Conservation (phyloP, 2,113 vertebrate genomes). For the Hippocampus barbouri region DNA sequence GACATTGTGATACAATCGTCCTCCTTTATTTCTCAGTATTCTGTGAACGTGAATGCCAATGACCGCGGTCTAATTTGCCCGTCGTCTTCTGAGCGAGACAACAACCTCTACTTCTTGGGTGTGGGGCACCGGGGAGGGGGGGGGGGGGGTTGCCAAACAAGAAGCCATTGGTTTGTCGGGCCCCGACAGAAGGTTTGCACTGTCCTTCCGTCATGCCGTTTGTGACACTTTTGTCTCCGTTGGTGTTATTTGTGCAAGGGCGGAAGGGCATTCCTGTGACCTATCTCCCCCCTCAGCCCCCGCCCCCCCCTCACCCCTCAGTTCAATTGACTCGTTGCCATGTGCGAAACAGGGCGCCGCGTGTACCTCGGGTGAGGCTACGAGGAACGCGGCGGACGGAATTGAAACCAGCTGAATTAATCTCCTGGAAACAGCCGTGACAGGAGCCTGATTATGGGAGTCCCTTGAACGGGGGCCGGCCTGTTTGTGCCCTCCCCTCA, state of each 20-base stretch:
- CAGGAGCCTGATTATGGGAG: conserved; percentile 75
- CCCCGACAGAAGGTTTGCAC: too few species aligned
- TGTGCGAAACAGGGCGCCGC: conserved; percentile 66
- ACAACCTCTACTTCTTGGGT: too few species aligned
- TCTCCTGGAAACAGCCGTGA: conserved; percentile 72
- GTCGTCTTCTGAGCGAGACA: too few species aligned
- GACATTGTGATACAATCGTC: too few species aligned
- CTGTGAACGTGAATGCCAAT: too few species aligned
- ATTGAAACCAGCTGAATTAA: conserved; percentile 76
- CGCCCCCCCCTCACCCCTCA: conserved; percentile 43
- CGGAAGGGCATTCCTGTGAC: conserved; percentile 42
- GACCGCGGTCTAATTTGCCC: too few species aligned
- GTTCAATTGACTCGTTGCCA: conserved; percentile 68
- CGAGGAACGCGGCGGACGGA: conserved; percentile 52
- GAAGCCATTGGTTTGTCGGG: not conserved
- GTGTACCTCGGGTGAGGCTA: conserved; percentile 49
- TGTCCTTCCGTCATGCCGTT: not conserved
- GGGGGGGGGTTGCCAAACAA: not conserved
- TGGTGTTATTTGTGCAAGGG: conserved; percentile 59
- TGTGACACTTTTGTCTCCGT: conserved; percentile 40
- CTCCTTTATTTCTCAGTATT: too few species aligned
- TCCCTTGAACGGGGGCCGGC: conserved; percentile 61
- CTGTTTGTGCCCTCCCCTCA: conserved; percentile 63
- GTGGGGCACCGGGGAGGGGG: too few species aligned
- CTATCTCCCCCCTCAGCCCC: conserved; percentile 38